Percentiles rank a stretch among this genome's conserved stretches.
Conservation (phyloP, 2,888 invertebrate genomes). For the Limnephilus auricula region DNA sequence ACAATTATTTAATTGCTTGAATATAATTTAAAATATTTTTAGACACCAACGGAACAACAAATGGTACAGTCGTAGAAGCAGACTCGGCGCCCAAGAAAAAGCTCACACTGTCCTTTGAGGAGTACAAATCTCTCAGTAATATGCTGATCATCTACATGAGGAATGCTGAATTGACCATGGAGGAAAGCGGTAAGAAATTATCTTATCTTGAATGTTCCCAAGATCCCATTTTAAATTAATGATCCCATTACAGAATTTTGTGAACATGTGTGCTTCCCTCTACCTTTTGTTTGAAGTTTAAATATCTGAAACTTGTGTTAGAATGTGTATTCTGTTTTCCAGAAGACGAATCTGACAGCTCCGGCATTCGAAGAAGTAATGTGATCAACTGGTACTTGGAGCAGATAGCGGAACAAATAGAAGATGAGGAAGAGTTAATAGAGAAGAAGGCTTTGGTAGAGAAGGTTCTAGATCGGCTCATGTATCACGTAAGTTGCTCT, state of each 20-base stretch:
- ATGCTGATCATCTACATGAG: conserved; percentile 94
- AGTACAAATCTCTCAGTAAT: conserved; percentile 94
- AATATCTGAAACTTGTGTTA: neutral
- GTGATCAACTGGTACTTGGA: conserved; percentile 96
- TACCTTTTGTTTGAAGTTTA: neutral
- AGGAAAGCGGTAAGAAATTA: conserved; percentile 76
- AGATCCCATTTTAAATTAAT: too few species aligned
- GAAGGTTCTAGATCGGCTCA: conserved; percentile 94
- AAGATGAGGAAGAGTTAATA: conserved; percentile 92
- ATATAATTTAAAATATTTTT: conserved; percentile 26
- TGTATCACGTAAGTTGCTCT: conserved; percentile 83
- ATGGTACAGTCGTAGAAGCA: conserved; percentile 64
- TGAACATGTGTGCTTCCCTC: neutral
- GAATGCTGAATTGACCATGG: conserved; percentile 85
- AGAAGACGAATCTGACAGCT: conserved; percentile 74
- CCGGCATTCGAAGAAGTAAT: conserved; percentile 87
- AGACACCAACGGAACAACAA: conserved; percentile 66
- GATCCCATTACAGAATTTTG: neutral
- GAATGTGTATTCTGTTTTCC: neutral
- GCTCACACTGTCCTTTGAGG: conserved; percentile 91
- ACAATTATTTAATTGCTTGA: too few species aligned
- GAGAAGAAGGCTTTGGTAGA: conserved; percentile 93
- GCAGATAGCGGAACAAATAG: conserved; percentile 91
- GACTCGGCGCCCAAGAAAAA: conserved; percentile 81
- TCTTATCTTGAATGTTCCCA: neutral